Conservation (phyloP, 2,113 vertebrate species). For the Syrmaticus mikado region DNA sequence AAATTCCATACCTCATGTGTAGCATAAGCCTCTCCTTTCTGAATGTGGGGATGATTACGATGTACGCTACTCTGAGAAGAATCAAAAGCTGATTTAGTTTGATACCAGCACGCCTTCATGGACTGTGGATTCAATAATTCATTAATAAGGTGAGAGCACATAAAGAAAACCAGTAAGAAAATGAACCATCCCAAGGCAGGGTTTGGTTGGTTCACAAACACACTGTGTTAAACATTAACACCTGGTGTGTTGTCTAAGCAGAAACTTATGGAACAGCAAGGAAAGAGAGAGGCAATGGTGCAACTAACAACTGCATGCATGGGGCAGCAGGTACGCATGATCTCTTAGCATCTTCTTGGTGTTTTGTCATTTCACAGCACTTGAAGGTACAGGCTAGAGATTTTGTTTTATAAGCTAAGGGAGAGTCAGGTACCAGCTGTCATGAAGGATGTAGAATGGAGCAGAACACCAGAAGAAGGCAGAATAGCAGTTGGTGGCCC, state of each 20-base stretch:
- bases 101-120: background rate
- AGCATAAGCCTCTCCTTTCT: background rate
- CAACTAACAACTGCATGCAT: rapidly evolving
- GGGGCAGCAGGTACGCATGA: background rate
- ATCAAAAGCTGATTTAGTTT: background rate
- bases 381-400: background rate
- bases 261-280: background rate
- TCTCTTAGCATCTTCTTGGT: background rate
- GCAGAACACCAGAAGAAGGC: rapidly evolving
- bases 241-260: rapidly evolving
- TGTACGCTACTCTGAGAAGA: background rate
- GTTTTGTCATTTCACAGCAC: background rate
- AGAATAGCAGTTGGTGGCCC: background rate
- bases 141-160: background rate
- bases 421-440: background rate
- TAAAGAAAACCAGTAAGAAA: background rate
- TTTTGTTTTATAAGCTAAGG: background rate
- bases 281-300: background rate
- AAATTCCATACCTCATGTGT: background rate
- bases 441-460: background rate
- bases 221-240: background rate
- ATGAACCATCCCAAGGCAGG: rapidly evolving
- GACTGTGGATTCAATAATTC: background rate
- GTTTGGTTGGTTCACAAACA: background rate
- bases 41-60: background rate